Evolutionary conservation across 1,140 invertebrate genomes (phyloP), one percentile per base, ranked within the genome.

Genomic region (Panulirus ornatus): DNA sequence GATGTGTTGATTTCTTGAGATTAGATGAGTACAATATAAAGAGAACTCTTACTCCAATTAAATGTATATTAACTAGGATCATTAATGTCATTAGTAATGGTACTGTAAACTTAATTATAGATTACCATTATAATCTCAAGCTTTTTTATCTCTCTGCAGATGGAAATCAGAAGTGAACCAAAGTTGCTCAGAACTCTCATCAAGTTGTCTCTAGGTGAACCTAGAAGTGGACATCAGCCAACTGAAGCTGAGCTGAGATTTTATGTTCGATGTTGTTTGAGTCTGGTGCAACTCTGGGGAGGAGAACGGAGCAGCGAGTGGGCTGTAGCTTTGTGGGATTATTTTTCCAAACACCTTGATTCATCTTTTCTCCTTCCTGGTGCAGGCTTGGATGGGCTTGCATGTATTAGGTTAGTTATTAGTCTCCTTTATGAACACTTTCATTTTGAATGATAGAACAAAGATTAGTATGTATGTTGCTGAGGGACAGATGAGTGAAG

Each of bases 321-420:
- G 84, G 88, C 88, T 14, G 84, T 87, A 42, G 54, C 87, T 22
- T 30, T 92, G n/a, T 92, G 92, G 92, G 92, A 92, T 51, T 91
- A 92, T 51, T 92, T 91, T 30, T 89, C 91, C 11, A 86, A 90
- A 16, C 88, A 88, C 27, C 88, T 92, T 42, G 89, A 92, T 79
- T 84, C 76, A 8, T 38, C 85, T 22, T 92, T 92, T 58, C 79
- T 92, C 36, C 63, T 92, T 1, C 85, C 84, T 14, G 92, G 92
- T 30, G 87, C 70, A 54, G 47, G 79, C 2, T 51, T 91, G 42
- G 88, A 92, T 14, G 90, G 85, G 0, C 84, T 92, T 19, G 91
- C 92, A 8, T 76, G 83, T 54, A 40, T 92, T 36, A 92, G 92
- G 92, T 92, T 42, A 89, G 83, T n/a, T 27, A 76, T 8, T 44